Base-by-base conservation (phyloP, 2,888 invertebrate species). In the Terebella lapidaria region DNA sequence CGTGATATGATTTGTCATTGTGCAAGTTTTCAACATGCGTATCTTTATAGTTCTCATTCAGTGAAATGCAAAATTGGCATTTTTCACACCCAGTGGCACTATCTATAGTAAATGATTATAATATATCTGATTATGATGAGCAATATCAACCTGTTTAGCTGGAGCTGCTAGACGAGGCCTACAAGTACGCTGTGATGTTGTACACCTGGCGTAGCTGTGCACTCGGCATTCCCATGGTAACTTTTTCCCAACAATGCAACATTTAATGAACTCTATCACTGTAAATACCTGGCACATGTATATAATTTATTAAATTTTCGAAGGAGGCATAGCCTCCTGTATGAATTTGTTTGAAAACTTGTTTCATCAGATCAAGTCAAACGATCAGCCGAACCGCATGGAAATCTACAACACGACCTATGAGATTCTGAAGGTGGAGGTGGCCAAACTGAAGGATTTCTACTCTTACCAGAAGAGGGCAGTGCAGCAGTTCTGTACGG, bases 131-230 rank as follows among this genome's bases (percentile, higher is more conserved):
- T 22, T 5, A 49, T 22, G 22, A 20, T 49, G 10, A 49, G 22
- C 10, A 5, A 49, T n/a, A 20, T 10, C 18, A 10, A 15, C 35
- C 22, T 49, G 18, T 74, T 3, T 63, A 94, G 93, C 94, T 94
- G 79, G 90, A 93, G 72, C 83, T 96, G 59, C 83, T 96, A n/a
- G 92, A 94, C 74, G 93, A 95, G 83, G 96, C 96, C 1, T 88
- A 94, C 67, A 90, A 91, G 57, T 95, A 95, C 84, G 94, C 96
- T 0, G 94, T 94, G 18, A 94, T 95, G 92, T 83, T 97, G 10
- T 97, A 97, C 81, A 96, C 96, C 0, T 97, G 96, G 96, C 83
- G 96, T 56, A 96, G 96, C 81, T 96, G 95, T 81, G 94, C 94
- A 0, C 86, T 96, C 47, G 95, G 95, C 0, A 95, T 97, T 72